Base-by-base conservation (phyloP, 2,113 vertebrate genomes). In the Carassius gibelio region DNA sequence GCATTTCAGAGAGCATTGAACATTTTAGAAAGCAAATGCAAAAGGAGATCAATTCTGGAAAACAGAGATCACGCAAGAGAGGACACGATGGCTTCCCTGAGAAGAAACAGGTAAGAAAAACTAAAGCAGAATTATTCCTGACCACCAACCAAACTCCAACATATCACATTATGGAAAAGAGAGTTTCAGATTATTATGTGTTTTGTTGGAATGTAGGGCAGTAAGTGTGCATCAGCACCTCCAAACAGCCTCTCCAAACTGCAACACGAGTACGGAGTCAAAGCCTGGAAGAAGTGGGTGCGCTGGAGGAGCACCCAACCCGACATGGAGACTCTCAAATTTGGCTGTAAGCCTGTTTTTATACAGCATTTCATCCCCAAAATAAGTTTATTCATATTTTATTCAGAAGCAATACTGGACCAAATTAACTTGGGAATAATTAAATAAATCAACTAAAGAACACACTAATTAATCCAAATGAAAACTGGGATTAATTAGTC, bases 201-300 rank as follows among this genome's bases (percentile, higher is more conserved):
- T 19, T 64, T 81, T n/a, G 36, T 15, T 21, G 48, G 4, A 36
- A 36, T 19, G 55, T 77, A 85, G 83, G 66, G 94, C 17, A 89
- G 95, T 82, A 97, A 97, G 93, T 96, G 96, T 91, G 94, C 95
- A 45, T 83, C 95, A 0, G 93, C 94, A 94, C 76, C 68, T 95
- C 91, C 93, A 94, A 89, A 6, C 8, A 91, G 93, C 92, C 93
- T 76, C 87, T 95, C 94, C 0, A 96, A 94, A 71, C 90, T 99
- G 0, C 96, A 97, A 85, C 96, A 96, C 14, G 95, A 96, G 90
- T 99, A 99, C 0, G 98, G 98, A 19, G 95, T 99, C 0, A 97
- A 98, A 0, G 96, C 97, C 74, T 99, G 97, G 98, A 98, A 95
- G 93, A 94, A 95, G 87, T 99, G 98, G 98, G 95, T 99, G 90